phyloP scores from a whole-genome alignment of 1,140 invertebrate genomes.

The Trichonephila inaurata region DNA sequence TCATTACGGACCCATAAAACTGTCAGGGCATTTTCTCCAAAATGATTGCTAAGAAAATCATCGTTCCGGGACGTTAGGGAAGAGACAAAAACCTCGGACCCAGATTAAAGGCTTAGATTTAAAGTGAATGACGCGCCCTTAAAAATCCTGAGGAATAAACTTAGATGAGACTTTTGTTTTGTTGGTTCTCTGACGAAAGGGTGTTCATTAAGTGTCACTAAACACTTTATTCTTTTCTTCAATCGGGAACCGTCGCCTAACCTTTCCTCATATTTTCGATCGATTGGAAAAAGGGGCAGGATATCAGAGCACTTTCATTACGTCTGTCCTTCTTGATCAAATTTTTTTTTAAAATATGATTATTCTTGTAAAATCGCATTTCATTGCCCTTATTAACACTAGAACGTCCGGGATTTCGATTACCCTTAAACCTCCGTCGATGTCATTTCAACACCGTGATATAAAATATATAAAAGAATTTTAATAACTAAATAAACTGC shows the following conservation, averaged over 20 bases:
- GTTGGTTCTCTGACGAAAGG: background rate
- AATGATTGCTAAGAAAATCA: constrained; percentile 27
- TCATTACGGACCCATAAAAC: constrained; percentile 19
- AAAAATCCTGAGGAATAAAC: constrained; percentile 15
- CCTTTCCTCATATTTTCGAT: background rate
- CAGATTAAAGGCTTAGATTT: constrained; percentile 35
- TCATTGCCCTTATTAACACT: no score
- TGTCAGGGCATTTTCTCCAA: background rate
- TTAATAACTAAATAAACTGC: no score
- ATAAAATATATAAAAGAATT: no score
- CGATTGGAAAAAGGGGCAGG: background rate
- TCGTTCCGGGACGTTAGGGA: background rate
- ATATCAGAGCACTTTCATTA: background rate
- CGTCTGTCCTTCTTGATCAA: no score
- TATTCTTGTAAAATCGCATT: no score
- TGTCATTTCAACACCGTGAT: no score
- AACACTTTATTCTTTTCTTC: background rate
- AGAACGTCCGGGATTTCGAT: no score
- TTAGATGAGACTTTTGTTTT: constrained; percentile 18
- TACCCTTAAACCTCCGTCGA: no score
- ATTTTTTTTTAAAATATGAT: no score
- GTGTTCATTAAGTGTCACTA: constrained; percentile 1
- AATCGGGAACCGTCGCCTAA: background rate
- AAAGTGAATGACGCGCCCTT: constrained; percentile 7
- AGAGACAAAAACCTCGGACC: background rate